These are phyloP conservation scores for Dasyprocta punctata DNA, from an alignment of 2,113 vertebrate species.

Conservation along the genomic window DNA sequence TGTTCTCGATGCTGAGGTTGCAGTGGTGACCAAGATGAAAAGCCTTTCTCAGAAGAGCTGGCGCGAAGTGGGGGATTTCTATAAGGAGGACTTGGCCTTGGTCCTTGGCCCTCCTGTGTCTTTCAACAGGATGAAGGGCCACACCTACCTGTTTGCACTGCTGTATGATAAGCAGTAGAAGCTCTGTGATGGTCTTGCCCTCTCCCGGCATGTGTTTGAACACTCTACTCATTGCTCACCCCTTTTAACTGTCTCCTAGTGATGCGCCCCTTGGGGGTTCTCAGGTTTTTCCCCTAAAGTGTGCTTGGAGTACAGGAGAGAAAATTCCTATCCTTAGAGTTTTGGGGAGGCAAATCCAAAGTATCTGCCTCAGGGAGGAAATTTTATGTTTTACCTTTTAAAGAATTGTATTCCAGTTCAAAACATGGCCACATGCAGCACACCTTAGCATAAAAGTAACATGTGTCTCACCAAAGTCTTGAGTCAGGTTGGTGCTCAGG, in stretches of 20 bases:
- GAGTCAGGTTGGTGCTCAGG: not conserved
- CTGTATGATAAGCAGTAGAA: not conserved
- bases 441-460: not conserved
- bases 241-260: not conserved
- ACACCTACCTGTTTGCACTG: accelerated
- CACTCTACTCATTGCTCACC: not conserved
- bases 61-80: not conserved
- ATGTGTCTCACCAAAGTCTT: not conserved
- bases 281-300: not conserved
- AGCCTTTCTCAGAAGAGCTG: not conserved
- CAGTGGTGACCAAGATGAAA: not conserved
- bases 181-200: not conserved
- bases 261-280: not conserved
- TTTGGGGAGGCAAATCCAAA: not conserved
- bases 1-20: not conserved
- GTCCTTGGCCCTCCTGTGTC: not conserved
- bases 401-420: not conserved
- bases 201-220: accelerated
- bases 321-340: not conserved
- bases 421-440: not conserved
- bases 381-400: not conserved
- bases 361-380: not conserved
- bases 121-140: not conserved
- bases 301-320: not conserved
- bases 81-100: not conserved